phyloP scores from a whole-genome alignment of 2,797 vertebrate species.

The Lepilemur septentrionalis region DNA sequence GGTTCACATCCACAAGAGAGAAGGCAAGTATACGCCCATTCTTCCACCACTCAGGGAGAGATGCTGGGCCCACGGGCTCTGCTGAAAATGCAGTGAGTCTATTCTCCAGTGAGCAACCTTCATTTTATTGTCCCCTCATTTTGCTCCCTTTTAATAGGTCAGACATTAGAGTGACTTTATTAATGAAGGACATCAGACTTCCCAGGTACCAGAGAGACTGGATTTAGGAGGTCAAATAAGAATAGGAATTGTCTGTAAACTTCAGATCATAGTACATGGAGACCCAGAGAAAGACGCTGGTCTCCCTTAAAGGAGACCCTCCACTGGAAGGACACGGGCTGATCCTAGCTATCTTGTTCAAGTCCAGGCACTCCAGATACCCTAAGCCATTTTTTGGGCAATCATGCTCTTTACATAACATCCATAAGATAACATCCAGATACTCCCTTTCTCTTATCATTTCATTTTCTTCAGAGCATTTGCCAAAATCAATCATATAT shows the following conservation, averaged over 20 bases:
- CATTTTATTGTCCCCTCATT: neutral
- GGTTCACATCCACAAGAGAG: neutral
- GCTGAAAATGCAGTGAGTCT: neutral
- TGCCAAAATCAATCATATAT: neutral
- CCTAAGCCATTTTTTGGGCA: neutral
- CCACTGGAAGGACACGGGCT: neutral
- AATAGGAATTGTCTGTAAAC: neutral
- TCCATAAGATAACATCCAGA: neutral
- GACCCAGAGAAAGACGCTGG: neutral
- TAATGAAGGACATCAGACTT: neutral
- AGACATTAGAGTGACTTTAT: neutral
- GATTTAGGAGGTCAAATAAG: neutral
- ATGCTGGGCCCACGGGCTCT: neutral
- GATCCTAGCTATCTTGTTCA: neutral
- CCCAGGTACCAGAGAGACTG: neutral
- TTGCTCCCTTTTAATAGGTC: neutral
- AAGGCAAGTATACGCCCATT: neutral
- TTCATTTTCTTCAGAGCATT: constrained; percentile 2
- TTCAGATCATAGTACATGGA: neutral
- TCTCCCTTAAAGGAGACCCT: neutral
- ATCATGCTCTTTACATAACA: neutral
- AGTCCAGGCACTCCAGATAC: neutral
- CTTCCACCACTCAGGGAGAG: neutral
- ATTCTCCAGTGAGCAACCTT: neutral
- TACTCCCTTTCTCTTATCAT: neutral